Percentiles rank a stretch among this genome's conserved stretches.
Conservation (phyloP, 2,113 vertebrate genomes). For the Hyperopisus bebe region DNA sequence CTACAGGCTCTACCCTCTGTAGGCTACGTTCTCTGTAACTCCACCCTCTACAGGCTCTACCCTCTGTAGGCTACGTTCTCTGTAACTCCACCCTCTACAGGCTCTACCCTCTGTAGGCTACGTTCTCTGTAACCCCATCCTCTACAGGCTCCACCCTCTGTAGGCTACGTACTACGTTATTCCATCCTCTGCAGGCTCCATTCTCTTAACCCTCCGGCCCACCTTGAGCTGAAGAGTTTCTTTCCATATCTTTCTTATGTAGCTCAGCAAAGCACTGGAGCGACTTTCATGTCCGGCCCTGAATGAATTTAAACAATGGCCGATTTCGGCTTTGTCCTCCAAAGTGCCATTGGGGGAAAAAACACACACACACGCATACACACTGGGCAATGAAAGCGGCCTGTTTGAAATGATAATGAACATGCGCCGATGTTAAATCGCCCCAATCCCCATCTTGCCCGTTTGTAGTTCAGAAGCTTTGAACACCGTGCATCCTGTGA, state of each 20-base stretch:
- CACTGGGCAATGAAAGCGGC: background rate
- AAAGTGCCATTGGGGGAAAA: background rate
- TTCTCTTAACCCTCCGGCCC: background rate
- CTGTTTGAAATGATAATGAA: constrained; percentile 11
- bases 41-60: background rate
- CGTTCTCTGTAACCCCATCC: background rate
- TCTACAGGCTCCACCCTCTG: background rate
- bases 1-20: too few species aligned
- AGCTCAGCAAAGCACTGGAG: background rate
- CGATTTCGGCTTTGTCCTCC: constrained; percentile 4
- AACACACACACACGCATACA: background rate
- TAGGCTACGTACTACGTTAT: background rate
- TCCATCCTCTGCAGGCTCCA: background rate
- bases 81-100: background rate
- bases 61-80: background rate
- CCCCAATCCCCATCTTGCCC: background rate
- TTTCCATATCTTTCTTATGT: background rate
- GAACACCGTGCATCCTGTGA: background rate
- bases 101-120: background rate
- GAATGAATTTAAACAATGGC: constrained; percentile 8
- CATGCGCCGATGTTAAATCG: background rate
- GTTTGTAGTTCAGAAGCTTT: background rate
- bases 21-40: background rate
- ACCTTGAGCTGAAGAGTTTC: background rate
- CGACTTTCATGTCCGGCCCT: background rate